phyloP scores from a whole-genome alignment of 1,140 invertebrate species.

The Elymnias hypermnestra region DNA sequence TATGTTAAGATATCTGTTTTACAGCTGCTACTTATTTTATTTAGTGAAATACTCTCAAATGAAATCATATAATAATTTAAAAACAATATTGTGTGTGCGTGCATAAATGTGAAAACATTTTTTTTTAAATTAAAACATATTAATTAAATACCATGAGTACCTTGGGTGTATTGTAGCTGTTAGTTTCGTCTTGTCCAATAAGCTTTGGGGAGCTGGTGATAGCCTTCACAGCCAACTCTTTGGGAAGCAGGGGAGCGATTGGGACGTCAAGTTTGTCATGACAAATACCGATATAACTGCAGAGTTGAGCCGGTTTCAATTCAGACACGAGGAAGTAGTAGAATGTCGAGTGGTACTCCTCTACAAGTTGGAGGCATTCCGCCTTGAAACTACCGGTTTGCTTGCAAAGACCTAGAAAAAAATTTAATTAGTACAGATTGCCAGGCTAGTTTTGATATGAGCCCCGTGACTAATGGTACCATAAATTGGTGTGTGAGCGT shows the following conservation, averaged over 20 bases:
- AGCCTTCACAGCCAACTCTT: conserved; percentile 56
- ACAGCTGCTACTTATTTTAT: no score
- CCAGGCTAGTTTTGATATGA: no score
- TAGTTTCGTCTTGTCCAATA: conserved; percentile 54
- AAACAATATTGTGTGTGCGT: no score
- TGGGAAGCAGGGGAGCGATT: conserved; percentile 76
- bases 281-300: conserved; percentile 84
- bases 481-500: no score
- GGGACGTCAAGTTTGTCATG: conserved; percentile 58
- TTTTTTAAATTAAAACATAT: no score
- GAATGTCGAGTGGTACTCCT: conserved; percentile 85
- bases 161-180: conserved; percentile 41
- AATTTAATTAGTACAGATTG: no score
- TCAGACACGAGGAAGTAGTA: conserved; percentile 84
- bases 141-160: no score
- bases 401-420: conserved; percentile 87
- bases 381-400: conserved; percentile 83
- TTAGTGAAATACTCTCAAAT: neutral
- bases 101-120: no score
- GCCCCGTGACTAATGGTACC: no score
- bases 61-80: no score
- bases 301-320: conserved; percentile 82
- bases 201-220: conserved; percentile 26
- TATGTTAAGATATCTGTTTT: no score
- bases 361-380: conserved; percentile 83